Percentiles rank a stretch among this genome's conserved stretches.
Evolutionary conservation across 2,888 invertebrate species (phyloP).

Genomic region (Drosophila nigricruria): DNA sequence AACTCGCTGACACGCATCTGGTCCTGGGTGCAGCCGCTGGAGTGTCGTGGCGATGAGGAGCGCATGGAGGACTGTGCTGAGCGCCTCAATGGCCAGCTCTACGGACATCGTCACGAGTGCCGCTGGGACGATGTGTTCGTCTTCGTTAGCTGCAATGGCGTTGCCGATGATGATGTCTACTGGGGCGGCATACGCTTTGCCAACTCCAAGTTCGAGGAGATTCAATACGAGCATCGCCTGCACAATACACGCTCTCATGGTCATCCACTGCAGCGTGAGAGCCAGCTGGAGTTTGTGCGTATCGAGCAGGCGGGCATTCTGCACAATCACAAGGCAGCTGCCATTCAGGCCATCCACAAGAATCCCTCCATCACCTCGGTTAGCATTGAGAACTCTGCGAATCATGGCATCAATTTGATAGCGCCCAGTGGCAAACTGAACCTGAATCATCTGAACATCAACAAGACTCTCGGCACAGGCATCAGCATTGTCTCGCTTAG

Average conservation of each 20-base stretch:
- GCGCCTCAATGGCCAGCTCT: conserved; percentile 94
- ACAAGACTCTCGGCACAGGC: conserved; percentile 95
- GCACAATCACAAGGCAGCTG: conserved; percentile 97
- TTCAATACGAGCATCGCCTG: conserved; percentile 91
- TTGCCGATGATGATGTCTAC: conserved; percentile 88
- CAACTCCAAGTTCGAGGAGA: conserved; percentile 95
- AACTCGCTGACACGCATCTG: conserved; percentile 94
- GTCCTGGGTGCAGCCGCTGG: conserved; percentile 97
- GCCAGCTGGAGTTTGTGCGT: conserved; percentile 91
- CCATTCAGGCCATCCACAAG: conserved; percentile 95
- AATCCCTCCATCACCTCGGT: conserved; percentile 93
- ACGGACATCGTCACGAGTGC: conserved; percentile 93
- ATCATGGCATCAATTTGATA: conserved; percentile 96
- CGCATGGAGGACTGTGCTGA: conserved; percentile 94
- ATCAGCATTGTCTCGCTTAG: conserved; percentile 95
- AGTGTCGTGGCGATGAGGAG: conserved; percentile 91
- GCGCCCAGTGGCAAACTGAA: conserved; percentile 94
- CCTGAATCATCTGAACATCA: conserved; percentile 90
- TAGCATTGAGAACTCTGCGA: conserved; percentile 93
- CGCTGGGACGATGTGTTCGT: conserved; percentile 96
- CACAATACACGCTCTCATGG: conserved; percentile 93
- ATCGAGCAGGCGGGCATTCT: conserved; percentile 97
- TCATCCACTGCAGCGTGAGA: conserved; percentile 89
- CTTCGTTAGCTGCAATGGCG: conserved; percentile 94
- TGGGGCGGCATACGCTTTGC: conserved; percentile 99